Conservation (phyloP, 2,797 vertebrate species). For the Epinephelus malabaricus region DNA sequence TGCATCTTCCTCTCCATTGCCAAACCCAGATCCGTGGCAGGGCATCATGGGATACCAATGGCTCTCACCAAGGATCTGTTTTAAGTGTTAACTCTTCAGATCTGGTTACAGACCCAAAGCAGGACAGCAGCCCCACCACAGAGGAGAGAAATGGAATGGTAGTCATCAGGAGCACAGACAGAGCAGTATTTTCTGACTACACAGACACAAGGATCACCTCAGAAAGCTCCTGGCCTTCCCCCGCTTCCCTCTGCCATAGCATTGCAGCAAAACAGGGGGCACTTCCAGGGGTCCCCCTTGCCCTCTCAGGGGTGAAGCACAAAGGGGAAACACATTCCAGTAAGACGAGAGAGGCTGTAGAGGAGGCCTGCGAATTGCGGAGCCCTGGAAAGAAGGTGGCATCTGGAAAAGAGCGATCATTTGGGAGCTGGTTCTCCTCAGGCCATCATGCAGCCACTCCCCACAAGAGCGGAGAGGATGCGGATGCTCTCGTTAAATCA, state of each 20-base stretch:
- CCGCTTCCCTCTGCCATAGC: constrained; percentile 47
- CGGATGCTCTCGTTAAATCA: constrained; percentile 49
- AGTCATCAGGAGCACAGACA: constrained; percentile 77
- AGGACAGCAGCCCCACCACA: constrained; percentile 60
- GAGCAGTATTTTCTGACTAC: constrained; percentile 75
- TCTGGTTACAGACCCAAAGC: constrained; percentile 42
- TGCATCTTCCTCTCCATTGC: constrained; percentile 83
- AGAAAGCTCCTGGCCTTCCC: constrained; percentile 60
- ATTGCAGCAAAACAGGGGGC: constrained; percentile 39
- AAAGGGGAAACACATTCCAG: constrained; percentile 31
- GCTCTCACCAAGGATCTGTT: constrained; percentile 57
- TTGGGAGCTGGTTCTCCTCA: constrained; percentile 51
- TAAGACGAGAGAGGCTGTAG: constrained; percentile 52
- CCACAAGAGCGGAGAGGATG: constrained; percentile 38
- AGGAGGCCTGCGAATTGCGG: constrained; percentile 68
- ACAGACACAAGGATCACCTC: constrained; percentile 56
- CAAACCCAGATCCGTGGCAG: constrained; percentile 81
- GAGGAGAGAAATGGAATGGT: constrained; percentile 76
- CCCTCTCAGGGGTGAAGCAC: constrained; percentile 39
- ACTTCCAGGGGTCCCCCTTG: constrained; percentile 45
- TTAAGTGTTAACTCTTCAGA: constrained; percentile 48
- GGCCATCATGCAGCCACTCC: constrained; percentile 22
- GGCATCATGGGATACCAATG: constrained; percentile 72
- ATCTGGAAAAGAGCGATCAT: constrained; percentile 41
- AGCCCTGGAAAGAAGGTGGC: constrained; percentile 61